Conservation (phyloP, 2,888 invertebrate species). For the Phoenoteleia sp. region DNA sequence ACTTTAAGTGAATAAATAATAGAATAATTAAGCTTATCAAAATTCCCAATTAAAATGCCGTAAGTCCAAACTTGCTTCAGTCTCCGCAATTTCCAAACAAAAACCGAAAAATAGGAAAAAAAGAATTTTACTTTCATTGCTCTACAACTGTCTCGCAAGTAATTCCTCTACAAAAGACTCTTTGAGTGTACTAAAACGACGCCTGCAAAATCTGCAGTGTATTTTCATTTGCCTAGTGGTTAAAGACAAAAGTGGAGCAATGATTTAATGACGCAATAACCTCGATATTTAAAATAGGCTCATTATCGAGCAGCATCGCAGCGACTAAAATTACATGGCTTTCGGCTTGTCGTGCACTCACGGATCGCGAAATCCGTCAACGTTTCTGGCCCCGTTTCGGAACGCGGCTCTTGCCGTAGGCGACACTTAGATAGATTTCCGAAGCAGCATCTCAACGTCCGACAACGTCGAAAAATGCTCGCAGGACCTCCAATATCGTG, state of each 20-base stretch:
- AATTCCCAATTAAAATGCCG: background rate
- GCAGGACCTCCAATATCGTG: conserved; percentile 25
- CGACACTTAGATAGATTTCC: conserved; percentile 61
- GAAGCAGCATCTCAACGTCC: conserved; percentile 39
- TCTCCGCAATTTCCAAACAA: background rate
- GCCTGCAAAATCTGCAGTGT: background rate
- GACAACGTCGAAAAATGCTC: conserved; percentile 27
- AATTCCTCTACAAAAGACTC: conserved; percentile 52
- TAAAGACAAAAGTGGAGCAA: conserved; percentile 57
- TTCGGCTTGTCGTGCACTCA: background rate
- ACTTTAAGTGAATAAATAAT: too few species aligned
- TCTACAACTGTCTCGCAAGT: conserved; percentile 59
- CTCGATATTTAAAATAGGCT: conserved; percentile 64
- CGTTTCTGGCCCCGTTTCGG: conserved; percentile 49
- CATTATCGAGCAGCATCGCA: conserved; percentile 37
- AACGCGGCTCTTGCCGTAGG: conserved; percentile 43
- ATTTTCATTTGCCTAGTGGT: conserved; percentile 40
- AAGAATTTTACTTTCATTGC: conserved; percentile 56
- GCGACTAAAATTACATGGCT: conserved; percentile 44
- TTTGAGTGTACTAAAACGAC: conserved; percentile 48
- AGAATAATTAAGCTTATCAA: too few species aligned
- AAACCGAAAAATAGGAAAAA: conserved; percentile 4
- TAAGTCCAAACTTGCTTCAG: background rate
- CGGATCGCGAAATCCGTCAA: conserved; percentile 32
- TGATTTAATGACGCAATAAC: conserved; percentile 65